phyloP scores from a whole-genome alignment of 2,113 vertebrate genomes.

The Thamnaconus septentrionalis region DNA sequence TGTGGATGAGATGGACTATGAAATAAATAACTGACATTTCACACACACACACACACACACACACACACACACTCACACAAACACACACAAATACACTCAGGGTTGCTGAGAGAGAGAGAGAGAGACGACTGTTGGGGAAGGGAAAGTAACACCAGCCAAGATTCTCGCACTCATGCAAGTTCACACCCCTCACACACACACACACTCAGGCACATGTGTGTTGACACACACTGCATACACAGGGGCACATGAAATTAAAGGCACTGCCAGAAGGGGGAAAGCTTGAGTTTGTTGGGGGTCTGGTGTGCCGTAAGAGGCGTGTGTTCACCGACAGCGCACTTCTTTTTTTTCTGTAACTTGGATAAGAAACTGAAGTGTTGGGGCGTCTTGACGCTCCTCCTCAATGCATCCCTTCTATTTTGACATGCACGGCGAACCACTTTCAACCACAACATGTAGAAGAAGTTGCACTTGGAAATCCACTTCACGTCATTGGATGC shows the following conservation, averaged over 20 bases:
- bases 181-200: conserved; percentile 11
- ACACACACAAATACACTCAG: conserved; percentile 17
- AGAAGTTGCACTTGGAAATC: conserved; percentile 8
- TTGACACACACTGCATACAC: conserved; percentile 34
- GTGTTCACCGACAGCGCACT: conserved; percentile 12
- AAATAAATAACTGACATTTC: conserved; percentile 74
- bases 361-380: not conserved
- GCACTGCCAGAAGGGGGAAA: conserved; percentile 73
- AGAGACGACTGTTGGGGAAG: not conserved
- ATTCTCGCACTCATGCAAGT: conserved; percentile 40
- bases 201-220: conserved; percentile 46
- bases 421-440: conserved; percentile 8
- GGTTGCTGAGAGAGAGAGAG: conserved; percentile 17
- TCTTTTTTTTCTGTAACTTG: conserved; percentile 23
- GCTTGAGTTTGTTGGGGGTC: conserved; percentile 31
- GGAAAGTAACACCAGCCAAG: conserved; percentile 28
- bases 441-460: conserved; percentile 5
- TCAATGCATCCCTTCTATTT: conserved; percentile 21
- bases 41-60: conserved; percentile 14
- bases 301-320: not conserved
- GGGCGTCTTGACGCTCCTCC: not conserved
- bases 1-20: conserved; percentile 45
- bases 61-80: conserved; percentile 16
- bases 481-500: not conserved
- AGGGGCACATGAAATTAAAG: conserved; percentile 67